Conservation (phyloP, 64 coral and sea anemone genomes). For the Porites lutea region DNA sequence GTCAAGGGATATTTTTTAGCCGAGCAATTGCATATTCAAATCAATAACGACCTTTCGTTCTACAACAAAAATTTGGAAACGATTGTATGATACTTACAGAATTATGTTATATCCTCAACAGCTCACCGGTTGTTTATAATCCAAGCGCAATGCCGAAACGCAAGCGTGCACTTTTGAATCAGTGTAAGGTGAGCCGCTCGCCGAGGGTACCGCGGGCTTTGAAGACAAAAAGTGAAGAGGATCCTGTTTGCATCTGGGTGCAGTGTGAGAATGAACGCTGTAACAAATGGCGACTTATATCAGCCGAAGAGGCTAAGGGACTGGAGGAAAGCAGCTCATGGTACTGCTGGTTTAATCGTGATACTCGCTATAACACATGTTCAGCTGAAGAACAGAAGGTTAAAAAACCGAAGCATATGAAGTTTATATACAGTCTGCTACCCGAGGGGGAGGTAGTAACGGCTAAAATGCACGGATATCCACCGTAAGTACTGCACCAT, state of each 20-base stretch:
- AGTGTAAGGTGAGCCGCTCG: not conserved
- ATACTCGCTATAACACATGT: slow-evolving; percentile 72
- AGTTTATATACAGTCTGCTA: slow-evolving; percentile 87
- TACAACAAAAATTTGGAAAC: not conserved
- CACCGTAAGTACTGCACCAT: slow-evolving; percentile 29
- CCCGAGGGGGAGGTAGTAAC: slow-evolving; percentile 85
- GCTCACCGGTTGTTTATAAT: not conserved
- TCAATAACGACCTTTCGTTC: not conserved
- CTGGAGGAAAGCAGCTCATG: slow-evolving; percentile 70
- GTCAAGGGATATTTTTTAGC: not conserved
- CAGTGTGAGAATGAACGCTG: slow-evolving; percentile 89
- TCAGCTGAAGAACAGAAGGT: slow-evolving; percentile 76
- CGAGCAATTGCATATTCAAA: not conserved
- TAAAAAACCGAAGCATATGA: slow-evolving; percentile 92
- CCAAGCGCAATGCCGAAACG: slow-evolving; percentile 3
- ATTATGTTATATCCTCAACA: not conserved
- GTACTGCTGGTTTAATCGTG: slow-evolving; percentile 89
- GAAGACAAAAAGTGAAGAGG: not conserved
- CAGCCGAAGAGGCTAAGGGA: slow-evolving; percentile 59
- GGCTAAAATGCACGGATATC: slow-evolving; percentile 90
- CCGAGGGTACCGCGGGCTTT: not conserved
- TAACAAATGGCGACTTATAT: slow-evolving; percentile 85
- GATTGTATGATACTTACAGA: not conserved
- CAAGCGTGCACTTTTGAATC: slow-evolving; percentile 5
- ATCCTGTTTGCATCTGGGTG: slow-evolving; percentile 63